Evolutionary conservation across 2,888 invertebrate genomes (phyloP), one percentile per base, ranked within the genome.

Genomic region (Heliconius erato): DNA sequence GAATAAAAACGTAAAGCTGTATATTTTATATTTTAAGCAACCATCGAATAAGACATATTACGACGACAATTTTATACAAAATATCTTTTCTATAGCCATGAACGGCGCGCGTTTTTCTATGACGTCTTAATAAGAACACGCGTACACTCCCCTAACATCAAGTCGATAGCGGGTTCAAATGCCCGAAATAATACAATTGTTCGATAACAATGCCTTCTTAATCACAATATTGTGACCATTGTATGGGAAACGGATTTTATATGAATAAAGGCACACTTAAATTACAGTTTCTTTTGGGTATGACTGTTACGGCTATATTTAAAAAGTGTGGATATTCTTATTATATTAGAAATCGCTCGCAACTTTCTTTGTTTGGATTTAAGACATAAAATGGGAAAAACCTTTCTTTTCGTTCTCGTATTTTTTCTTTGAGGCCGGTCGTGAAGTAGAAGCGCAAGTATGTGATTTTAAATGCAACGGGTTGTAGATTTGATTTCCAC

Each of bases 161-260:
- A 80, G 82, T 82, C 80, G 78, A 80, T 82, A 74, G 72, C 28
- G 26, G 65, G 67, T 77, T 40, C 69, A 80, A 84, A 82, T 79
- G 32, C 59, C 32, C 74, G 78, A 59, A 72, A 65, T 83, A 84
- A 84, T 82, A 78, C 74, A 79, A 84, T 84, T 84, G 82, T 81
- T 82, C 84, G 44, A 44, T 71, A 32, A 74, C 79, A 82, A 72
- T 67, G 71, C 68, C 68, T 67, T n/a, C 76, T 79, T 84, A 84
- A 82, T 84, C 84, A 84, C 59, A 84, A 84, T 82, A 84, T 84
- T 84, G 82, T 82, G 82, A 82, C 83, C 67, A 84, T 84, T 84
- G 84, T 80, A 76, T 63, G 67, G n/a, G 28, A 32, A 14, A 35
- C 54, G 44, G 16, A 77, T 26, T 59, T 77, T 26, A 49, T 80